phyloP scores from a whole-genome alignment of 2,113 vertebrate genomes.

The Echinops telfairi region DNA sequence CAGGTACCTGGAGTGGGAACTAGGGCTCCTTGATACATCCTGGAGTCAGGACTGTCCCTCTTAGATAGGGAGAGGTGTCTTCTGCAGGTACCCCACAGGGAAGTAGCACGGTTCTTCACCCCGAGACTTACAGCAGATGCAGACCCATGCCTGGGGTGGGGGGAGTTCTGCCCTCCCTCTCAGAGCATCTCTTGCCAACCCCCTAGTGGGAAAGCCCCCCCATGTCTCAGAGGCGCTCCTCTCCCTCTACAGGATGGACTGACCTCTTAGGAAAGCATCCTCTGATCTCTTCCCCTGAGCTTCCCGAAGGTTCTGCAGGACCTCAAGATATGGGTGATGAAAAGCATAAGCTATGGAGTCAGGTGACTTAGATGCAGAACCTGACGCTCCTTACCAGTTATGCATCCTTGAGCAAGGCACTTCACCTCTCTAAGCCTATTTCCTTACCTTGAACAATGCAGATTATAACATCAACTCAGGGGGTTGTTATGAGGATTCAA shows the following conservation, averaged over 20 bases:
- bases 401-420: constrained; percentile 2
- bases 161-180: not conserved
- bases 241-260: not conserved
- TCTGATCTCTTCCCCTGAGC: not conserved
- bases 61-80: not conserved
- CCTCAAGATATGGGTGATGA: not conserved
- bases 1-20: constrained; percentile 55
- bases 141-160: not conserved
- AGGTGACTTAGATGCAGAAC: not conserved
- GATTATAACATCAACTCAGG: not conserved
- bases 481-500: not conserved
- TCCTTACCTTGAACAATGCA: not conserved
- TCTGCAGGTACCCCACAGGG: not conserved
- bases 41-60: not conserved
- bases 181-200: not conserved
- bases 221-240: not conserved
- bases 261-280: not conserved
- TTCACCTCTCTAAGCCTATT: constrained; percentile 23
- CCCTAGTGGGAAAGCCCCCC: not conserved
- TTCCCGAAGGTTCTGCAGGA: constrained; percentile 18
- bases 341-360: constrained; percentile 37
- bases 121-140: not conserved
- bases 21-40: not conserved
- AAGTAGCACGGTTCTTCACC: not conserved
- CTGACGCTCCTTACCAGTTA: not conserved